phyloP scores from a whole-genome alignment of 64 coral and sea anemone species.

The Cladopsammia gracilis region DNA sequence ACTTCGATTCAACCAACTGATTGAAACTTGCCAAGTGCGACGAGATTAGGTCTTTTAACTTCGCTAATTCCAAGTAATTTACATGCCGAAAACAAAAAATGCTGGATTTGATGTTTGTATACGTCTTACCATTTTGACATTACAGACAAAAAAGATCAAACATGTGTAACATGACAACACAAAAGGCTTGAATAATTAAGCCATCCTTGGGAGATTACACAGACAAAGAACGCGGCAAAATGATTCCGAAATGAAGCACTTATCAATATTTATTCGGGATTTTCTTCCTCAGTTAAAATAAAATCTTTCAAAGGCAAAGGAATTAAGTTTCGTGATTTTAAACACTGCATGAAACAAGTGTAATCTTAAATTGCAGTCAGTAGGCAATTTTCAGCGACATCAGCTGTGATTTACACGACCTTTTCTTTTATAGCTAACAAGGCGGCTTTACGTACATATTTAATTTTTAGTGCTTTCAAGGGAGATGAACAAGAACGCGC shows the following conservation, averaged over 20 bases:
- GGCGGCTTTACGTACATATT: too few relatives aligned
- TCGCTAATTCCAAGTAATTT: constrained; percentile 21
- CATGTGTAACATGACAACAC: background rate
- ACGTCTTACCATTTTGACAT: background rate
- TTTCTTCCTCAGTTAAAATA: background rate
- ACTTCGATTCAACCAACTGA: background rate
- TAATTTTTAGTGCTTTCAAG: too few relatives aligned
- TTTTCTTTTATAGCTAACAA: too few relatives aligned
- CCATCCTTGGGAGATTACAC: background rate
- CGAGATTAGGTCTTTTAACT: background rate
- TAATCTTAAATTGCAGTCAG: background rate
- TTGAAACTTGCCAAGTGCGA: background rate
- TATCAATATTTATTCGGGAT: background rate
- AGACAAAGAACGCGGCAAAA: background rate
- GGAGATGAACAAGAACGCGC: too few relatives aligned
- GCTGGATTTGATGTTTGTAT: background rate
- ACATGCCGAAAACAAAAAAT: constrained; percentile 2
- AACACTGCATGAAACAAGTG: background rate
- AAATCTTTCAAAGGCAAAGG: background rate
- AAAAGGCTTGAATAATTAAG: constrained; percentile 23
- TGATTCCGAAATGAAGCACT: background rate
- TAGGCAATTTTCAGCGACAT: too few relatives aligned
- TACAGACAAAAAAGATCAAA: background rate
- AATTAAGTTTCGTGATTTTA: background rate
- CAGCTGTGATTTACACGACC: too few relatives aligned